Evolutionary conservation across 2,113 vertebrate species (phyloP).

Genomic region (Arenaria interpres): DNA sequence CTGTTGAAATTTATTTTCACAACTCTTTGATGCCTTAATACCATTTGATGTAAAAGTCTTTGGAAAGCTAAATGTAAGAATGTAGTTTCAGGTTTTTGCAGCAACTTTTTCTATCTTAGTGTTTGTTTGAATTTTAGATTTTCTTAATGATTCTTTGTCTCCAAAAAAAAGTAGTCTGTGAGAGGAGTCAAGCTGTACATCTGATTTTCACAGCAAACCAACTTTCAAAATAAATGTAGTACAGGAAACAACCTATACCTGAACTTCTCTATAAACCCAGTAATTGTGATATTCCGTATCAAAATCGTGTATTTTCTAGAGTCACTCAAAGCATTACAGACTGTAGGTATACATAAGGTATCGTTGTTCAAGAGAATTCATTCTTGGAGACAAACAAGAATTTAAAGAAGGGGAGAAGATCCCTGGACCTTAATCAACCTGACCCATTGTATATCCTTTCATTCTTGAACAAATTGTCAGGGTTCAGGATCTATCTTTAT

Average conservation of each 20-base stretch:
- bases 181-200: not conserved
- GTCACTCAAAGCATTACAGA: not conserved
- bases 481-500: not conserved
- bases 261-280: not conserved
- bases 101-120: not conserved
- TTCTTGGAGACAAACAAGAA: not conserved
- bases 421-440: not conserved
- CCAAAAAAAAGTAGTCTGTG: not conserved
- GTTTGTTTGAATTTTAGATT: not conserved
- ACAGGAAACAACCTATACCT: not conserved
- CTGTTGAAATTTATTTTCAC: not conserved
- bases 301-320: not conserved
- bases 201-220: not conserved
- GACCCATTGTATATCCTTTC: not conserved
- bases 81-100: not conserved
- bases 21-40: not conserved
- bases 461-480: not conserved
- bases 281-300: not conserved
- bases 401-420: not conserved
- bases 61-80: not conserved
- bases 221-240: not conserved
- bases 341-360: not conserved
- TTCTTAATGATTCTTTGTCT: not conserved
- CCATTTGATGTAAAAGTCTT: not conserved
- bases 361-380: not conserved